Conservation (phyloP, 2,113 vertebrate species). For the Leuciscus idus region DNA sequence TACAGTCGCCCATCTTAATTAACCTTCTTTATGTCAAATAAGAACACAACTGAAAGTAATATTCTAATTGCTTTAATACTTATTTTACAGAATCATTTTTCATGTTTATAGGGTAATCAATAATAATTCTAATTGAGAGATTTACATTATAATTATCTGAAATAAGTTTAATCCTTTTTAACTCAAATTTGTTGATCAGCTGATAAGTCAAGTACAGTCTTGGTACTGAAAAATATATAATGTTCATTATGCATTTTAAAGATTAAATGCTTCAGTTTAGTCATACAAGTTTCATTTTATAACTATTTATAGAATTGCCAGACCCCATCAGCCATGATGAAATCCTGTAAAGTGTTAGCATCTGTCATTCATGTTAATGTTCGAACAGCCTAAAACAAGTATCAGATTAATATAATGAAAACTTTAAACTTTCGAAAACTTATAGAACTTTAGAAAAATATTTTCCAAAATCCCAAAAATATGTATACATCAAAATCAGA, state of each 20-base stretch:
- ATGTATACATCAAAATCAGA: too few species aligned
- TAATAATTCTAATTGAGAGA: not conserved
- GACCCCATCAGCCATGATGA: not conserved
- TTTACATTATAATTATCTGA: too few species aligned
- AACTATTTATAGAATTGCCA: not conserved
- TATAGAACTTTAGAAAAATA: too few species aligned
- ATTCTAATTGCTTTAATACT: not conserved
- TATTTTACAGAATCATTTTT: not conserved
- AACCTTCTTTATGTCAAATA: not conserved
- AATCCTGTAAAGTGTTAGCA: not conserved
- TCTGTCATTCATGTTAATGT: too few species aligned
- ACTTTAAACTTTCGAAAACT: too few species aligned
- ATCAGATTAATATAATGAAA: too few species aligned
- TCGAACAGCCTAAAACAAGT: too few species aligned
- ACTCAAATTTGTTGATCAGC: not conserved
- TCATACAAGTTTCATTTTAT: not conserved
- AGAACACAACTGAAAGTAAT: not conserved
- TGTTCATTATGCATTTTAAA: not conserved
- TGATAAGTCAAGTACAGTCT: not conserved
- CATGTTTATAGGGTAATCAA: not conserved
- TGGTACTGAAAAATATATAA: not conserved
- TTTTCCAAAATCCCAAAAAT: too few species aligned
- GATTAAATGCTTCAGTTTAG: not conserved
- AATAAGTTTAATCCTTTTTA: not conserved
- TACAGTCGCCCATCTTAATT: not conserved